phyloP scores from a whole-genome alignment of 2,888 invertebrate genomes.

The Drosophila borborema region DNA sequence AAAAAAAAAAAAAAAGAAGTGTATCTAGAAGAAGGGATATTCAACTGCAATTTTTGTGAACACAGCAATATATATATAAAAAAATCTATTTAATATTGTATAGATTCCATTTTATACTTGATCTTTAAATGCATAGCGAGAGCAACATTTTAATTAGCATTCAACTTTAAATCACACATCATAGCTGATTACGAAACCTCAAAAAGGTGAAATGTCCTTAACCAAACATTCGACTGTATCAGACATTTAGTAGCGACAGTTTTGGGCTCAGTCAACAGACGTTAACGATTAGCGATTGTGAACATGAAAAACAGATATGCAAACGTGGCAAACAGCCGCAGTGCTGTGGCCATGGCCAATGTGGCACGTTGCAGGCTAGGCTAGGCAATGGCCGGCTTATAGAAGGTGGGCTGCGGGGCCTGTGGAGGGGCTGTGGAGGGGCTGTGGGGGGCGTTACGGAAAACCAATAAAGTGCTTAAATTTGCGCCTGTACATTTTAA shows the following conservation, averaged over 20 bases:
- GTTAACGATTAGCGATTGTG: constrained; percentile 73
- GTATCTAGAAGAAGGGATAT: no score
- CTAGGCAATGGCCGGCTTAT: not conserved
- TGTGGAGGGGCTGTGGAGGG: not conserved
- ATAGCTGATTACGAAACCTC: not conserved
- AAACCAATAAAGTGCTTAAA: constrained; percentile 77
- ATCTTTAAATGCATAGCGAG: not conserved
- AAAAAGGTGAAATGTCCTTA: constrained; percentile 13
- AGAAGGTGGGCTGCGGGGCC: not conserved
- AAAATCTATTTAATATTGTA: no score
- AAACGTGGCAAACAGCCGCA: constrained; percentile 76
- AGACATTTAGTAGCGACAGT: constrained; percentile 4
- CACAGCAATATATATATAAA: no score
- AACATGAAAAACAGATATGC: constrained; percentile 76
- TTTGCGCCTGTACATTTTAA: constrained; percentile 73
- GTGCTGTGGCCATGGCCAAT: constrained; percentile 32
- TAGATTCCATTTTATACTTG: no score
- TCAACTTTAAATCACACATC: not conserved
- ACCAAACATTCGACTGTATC: constrained; percentile 4
- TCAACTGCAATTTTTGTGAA: no score
- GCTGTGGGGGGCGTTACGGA: constrained; percentile 36
- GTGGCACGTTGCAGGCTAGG: constrained; percentile 17
- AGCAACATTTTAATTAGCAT: not conserved
- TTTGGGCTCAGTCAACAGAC: constrained; percentile 31
- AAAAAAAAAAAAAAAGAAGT: no score